Evolutionary conservation across 2,888 invertebrate genomes (phyloP), one percentile per base, ranked within the genome.

Genomic region (Melinopterus prodromus): DNA sequence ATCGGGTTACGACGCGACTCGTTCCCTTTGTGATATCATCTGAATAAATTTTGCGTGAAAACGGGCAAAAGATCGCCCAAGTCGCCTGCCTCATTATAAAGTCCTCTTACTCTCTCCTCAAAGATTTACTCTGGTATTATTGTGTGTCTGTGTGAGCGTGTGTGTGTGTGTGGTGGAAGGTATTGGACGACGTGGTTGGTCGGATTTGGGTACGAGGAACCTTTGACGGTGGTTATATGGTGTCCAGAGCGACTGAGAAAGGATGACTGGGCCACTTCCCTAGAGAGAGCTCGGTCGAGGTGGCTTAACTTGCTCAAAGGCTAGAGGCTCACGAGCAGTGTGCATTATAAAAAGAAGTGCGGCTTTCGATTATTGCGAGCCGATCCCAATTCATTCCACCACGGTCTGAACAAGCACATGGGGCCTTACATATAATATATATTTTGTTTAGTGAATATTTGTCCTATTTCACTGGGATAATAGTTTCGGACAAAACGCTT

Each of bases 21-120:
- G 53, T 3, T 12, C 5, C 53, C 53, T 53, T 53, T 53, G 53
- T 53, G 53, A 53, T 53, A 53, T 53, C 53, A 53, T 53, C 53
- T 53, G 53, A 53, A 53, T 53, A 53, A 53, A 53, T 53, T 53
- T 53, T 53, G 53, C 53, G 53, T 53, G 53, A 53, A 53, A 53
- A 53, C 53, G 53, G 53, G 53, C 26, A 26, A 26, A 53, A 53
- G 53, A 53, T 53, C 53, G 53, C 53, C 53, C 53, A 53, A 53
- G 53, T 53, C 53, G 53, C 53, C 12, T 12, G 12, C 53, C 53
- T 53, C 53, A 53, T 53, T 53, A 53, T 53, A 53, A 53, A 53
- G 9, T 53, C 53, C 53, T 53, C 53, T 53, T 53, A 53, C 53
- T 53, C 53, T 53, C 53, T 53, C 53, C 53, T 7, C 53, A 7